Conservation (phyloP, 2,113 vertebrate species). For the Capricornis sumatraensis region DNA sequence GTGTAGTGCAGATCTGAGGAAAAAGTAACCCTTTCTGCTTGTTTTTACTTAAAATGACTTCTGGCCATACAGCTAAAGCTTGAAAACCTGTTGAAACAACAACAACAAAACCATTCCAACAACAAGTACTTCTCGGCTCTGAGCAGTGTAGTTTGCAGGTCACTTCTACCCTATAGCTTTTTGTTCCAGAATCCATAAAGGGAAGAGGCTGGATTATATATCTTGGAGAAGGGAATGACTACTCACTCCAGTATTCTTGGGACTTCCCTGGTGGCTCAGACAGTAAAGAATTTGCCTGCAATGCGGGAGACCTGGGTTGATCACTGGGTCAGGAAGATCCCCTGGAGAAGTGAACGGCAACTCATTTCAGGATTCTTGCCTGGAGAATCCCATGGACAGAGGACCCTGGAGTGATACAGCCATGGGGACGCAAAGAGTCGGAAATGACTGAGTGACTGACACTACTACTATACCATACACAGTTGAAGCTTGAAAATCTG, state of each 20-base stretch:
- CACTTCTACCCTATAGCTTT: not conserved
- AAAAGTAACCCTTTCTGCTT: not conserved
- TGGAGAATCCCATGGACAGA: not conserved
- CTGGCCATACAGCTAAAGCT: not conserved
- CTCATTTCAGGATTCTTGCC: not conserved
- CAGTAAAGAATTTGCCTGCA: not conserved
- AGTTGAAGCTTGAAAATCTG: not conserved
- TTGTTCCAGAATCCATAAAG: not conserved
- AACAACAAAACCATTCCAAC: not conserved
- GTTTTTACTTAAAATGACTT: not conserved
- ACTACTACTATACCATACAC: not conserved
- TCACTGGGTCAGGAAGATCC: not conserved
- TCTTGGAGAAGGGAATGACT: not conserved
- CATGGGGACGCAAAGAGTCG: rapidly evolving
- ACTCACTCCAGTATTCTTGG: not conserved
- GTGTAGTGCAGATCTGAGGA: not conserved
- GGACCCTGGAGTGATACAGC: not conserved
- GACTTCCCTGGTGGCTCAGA: not conserved
- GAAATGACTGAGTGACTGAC: not conserved
- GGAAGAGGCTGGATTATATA: not conserved
- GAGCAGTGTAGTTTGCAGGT: not conserved
- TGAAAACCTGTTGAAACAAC: not conserved
- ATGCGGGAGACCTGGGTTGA: not conserved
- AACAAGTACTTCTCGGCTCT: not conserved
- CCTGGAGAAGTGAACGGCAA: not conserved